Conservation (phyloP, 2,797 vertebrate genomes). For the Gambusia yucatana region DNA sequence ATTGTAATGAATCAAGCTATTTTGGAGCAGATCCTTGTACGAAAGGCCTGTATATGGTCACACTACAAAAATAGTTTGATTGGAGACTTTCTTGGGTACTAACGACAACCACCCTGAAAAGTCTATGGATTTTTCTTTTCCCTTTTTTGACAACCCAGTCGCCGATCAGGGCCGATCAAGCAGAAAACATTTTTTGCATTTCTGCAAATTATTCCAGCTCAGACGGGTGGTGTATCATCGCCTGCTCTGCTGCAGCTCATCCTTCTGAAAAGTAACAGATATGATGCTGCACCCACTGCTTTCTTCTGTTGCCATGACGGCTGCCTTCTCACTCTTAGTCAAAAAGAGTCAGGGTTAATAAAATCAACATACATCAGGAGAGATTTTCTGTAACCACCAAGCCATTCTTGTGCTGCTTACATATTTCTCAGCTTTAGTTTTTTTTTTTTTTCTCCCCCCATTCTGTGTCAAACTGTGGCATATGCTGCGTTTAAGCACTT, state of each 20-base stretch:
- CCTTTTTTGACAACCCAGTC: not conserved
- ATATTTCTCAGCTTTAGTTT: conserved; percentile 2
- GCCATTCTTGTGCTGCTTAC: not conserved
- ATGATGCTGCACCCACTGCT: conserved; percentile 43
- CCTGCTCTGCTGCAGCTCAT: conserved; percentile 49
- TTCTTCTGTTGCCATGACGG: conserved; percentile 68
- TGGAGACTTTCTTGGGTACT: not conserved
- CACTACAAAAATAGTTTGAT: not conserved
- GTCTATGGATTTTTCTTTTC: conserved; percentile 42
- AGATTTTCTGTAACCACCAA: conserved; percentile 30
- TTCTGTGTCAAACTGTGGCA: conserved; percentile 18
- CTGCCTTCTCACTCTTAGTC: conserved; percentile 44
- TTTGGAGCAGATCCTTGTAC: not conserved
- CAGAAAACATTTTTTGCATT: not conserved
- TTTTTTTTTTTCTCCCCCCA: not conserved
- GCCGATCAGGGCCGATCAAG: not conserved
- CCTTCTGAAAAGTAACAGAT: conserved; percentile 45
- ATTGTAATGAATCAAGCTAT: not conserved
- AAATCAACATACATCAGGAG: conserved; percentile 53
- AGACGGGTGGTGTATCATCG: conserved; percentile 54
- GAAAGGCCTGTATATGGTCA: not conserved
- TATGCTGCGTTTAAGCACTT: conserved; percentile 25
- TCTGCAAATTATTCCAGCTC: conserved; percentile 55
- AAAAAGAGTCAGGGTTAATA: conserved; percentile 27
- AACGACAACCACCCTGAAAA: not conserved